Evolutionary conservation across 2,888 invertebrate genomes (phyloP), one percentile per base, ranked within the genome.

Genomic region (Drosophila differens): DNA sequence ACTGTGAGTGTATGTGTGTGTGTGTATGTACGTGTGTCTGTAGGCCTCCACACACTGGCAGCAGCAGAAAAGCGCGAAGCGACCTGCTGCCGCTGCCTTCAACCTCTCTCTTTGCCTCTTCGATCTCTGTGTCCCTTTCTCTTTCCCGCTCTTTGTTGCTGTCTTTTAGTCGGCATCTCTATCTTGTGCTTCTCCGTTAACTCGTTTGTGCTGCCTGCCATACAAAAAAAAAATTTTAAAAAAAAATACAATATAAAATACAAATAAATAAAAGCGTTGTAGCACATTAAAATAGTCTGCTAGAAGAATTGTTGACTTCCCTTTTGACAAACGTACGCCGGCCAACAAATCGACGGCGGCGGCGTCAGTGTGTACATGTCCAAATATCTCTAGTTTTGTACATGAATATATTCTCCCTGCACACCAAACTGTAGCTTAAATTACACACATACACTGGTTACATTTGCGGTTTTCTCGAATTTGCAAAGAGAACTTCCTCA

Each of bases 41-140:
- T 85, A 89, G 85, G 87, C 89, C 86, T 89, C 76, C 67, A 71
- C 58, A 79, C 64, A 81, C 62, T 54, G 62, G 67, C 71, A 75
- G 68, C 74, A 53, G 67, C 76, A 53, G 68, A 70, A 73, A 74
- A 80, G 76, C 76, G 70, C 61, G 66, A 80, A 74, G 72, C 70
- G 55, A 80, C 66, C 79, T 72, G 76, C 72, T 58, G 55, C 75
- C 52, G 63, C 58, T 54, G 53, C 22, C 57, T 37, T 44, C 75
- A 61, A 25, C 16, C 52, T 32, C 67, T 41, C 51, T 57, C 49
- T 49, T 39, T 62, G 32, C 28, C 16, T 22, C 37, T 66, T 32
- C 16, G 47, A 47, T 47, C 35, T 53, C 25, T 22, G 30, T 51
- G 30, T n/a, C 53, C 47, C 37, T 33, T 55, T 35, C 37, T 33